Evolutionary conservation across 2,113 vertebrate genomes (phyloP), one percentile per base, ranked within the genome.

Genomic region (Procavia capensis): DNA sequence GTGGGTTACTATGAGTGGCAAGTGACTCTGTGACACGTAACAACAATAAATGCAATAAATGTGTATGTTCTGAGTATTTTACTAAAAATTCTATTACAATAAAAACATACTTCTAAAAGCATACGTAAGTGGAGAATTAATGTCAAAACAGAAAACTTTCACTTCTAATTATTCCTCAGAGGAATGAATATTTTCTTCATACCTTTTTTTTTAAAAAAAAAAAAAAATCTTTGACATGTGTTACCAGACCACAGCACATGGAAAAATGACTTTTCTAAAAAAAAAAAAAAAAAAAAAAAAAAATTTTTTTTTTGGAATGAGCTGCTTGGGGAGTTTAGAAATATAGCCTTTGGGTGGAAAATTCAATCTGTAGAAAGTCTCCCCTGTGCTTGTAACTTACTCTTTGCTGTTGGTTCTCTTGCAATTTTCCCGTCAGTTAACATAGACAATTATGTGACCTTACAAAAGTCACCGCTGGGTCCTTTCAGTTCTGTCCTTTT

Each of bases 201-300:
- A 79, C 14, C 4, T 50, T 4, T 47, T 50, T 79, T 79, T n/a
- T n/a, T n/a, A n/a, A n/a, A n/a, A n/a, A n/a, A n/a, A n/a, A n/a
- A n/a, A n/a, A n/a, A n/a, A 16, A 72, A 25, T 72, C 20, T 31
- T 47, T 68, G 27, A 9, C 59, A 3, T 17, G 6, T 9, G 50
- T n/a, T 8, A 29, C 43, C 72, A 19, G 59, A 27, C 16, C 59
- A 34, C 45, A 4, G 54, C 0, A 0, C 11, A 0, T 0, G 0
- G 17, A 41, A 59, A 59, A 57, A 16, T 34, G 0, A 31, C 81
- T 8, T 50, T 34, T 43, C 39, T 59, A 10, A 83, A 45, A 57
- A 82, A 36, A 2, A 57, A 82, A 36, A 2, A 57, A 82, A 36
- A 2, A 57, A 82, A 36, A 2, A 57, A 82, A 36, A 2, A 57